Base-by-base conservation (phyloP, 2,888 invertebrate genomes). In the Tachina lurida region DNA sequence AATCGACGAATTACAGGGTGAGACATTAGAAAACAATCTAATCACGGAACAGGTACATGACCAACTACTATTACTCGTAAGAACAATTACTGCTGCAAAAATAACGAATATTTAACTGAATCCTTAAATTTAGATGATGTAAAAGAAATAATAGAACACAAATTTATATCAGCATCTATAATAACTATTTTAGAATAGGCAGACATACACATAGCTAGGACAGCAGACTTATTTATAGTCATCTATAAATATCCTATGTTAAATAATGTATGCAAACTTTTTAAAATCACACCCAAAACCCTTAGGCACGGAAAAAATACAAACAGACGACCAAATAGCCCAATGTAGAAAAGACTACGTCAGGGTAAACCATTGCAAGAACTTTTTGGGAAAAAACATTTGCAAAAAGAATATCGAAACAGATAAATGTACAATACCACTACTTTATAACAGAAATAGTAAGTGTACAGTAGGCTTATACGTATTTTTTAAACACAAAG, bases 341-440 rank as follows among this genome's bases (percentile, higher is more conserved):
- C 22, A 17, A 19, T 45, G 63, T 17, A 17, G 3, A 17, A 65
- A 45, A 17, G 63, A 47, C 43, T 65, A 65, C 45, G 45, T 65
- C 17, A 65, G 63, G 19, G 45, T 65, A 45, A 22, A 65, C 19
- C 3, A 19, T 45, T 65, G 63, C 17, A 65, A 65, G 43, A 65
- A 65, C 13, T 65, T 13, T 65, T 45, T 65, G 45, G 63, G 45
- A 45, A 65, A 12, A 45, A 65, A 65, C 17, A 65, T 65, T 12
- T 47, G 63, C 19, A 17, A 9, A n/a, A 45, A 12, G 19, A 49
- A 49, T 15, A 49, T n/a, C 13, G 15, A 49, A 49, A 49, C 47
- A n/a, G 47, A 12, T 13, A 49, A 7, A 47, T 47, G 47, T 47
- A 47, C 10, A 47, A 5, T 47, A 1, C 47, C 47, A 47, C 47